Conservation (phyloP, 2,888 invertebrate species). For the Bembecia ichneumoniformis region DNA sequence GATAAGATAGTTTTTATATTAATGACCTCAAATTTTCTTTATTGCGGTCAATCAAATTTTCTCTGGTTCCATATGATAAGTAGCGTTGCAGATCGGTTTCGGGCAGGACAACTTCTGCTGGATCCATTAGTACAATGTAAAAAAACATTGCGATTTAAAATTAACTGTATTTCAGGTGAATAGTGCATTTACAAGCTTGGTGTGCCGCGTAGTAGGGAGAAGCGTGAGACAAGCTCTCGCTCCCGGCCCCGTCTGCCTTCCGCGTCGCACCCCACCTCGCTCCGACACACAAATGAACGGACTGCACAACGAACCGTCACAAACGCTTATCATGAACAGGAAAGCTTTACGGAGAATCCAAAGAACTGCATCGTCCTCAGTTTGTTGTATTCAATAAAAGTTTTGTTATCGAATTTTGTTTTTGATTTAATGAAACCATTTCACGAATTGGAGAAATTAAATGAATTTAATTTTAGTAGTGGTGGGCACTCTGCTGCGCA, state of each 20-base stretch:
- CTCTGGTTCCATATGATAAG: no score
- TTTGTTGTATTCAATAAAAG: slow-evolving; percentile 67
- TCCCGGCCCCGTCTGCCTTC: slow-evolving; percentile 20
- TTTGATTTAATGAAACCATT: neutral
- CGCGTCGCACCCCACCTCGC: slow-evolving; percentile 3
- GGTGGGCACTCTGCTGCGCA: no score
- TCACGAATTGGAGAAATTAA: no score
- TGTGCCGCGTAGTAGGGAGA: slow-evolving; percentile 47
- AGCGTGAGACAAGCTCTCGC: slow-evolving; percentile 27
- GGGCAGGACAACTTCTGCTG: no score
- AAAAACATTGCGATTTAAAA: neutral
- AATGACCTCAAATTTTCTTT: no score
- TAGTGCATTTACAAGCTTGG: slow-evolving; percentile 76
- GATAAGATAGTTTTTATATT: no score
- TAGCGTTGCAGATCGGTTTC: no score
- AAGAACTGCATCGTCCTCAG: slow-evolving; percentile 55
- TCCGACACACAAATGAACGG: slow-evolving; percentile 12
- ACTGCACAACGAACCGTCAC: slow-evolving; percentile 21
- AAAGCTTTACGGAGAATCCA: slow-evolving; percentile 49
- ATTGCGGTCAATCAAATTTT: no score
- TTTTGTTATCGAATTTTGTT: neutral
- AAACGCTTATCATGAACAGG: slow-evolving; percentile 55
- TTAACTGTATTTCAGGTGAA: slow-evolving; percentile 66
- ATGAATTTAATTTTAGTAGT: no score
- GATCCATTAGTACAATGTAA: no score